Evolutionary conservation across 2,888 invertebrate genomes (phyloP), one percentile per base, ranked within the genome.

Genomic region (Galerucella nymphaeae): DNA sequence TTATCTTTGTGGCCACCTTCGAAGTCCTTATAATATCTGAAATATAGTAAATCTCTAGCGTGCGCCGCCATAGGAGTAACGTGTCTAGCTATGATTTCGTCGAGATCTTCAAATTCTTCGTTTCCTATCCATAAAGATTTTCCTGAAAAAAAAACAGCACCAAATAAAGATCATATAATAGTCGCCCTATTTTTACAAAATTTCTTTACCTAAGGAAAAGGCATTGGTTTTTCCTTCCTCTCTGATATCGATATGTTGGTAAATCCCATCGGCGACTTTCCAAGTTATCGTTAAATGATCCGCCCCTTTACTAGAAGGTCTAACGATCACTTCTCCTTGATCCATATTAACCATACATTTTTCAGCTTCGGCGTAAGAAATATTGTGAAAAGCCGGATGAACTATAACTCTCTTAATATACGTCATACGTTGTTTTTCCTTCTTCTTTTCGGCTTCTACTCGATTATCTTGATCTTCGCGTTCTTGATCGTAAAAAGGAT

Each of bases 271-370:
- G 0, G 95, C 91, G 1, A 99, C 97, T 87, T 99, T 99, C 99
- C 99, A 99, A 0, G 99, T 99, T 1, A 98, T 96, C 0, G 99
- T 99, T 76, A 99, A 87, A 86, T 98, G 98, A 86, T 99, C 96
- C 0, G 94, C 91, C 14, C 82, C 98, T 79, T 99, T 98, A 85
- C 98, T 98, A 66, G 98, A 98, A 0, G 99, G 99, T 74, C 99
- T 89, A 18, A 99, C 92, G 38, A 99, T 94, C 14, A 96, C 97
- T 84, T 99, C 99, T 2, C 99, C 99, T 87, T 97, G 98, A 77
- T 97, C 98, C 93, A 98, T 94, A 69, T 91, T 91, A 63, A 91
- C 92, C 93, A 99, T 94, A 70, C 97, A 88, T 82, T 95, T 95
- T 83, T 97, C 96, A 0, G 97, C 96, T 83, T 98, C 97, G 0